phyloP scores from a whole-genome alignment of 2,797 vertebrate species.

The Xerus rutilus region DNA sequence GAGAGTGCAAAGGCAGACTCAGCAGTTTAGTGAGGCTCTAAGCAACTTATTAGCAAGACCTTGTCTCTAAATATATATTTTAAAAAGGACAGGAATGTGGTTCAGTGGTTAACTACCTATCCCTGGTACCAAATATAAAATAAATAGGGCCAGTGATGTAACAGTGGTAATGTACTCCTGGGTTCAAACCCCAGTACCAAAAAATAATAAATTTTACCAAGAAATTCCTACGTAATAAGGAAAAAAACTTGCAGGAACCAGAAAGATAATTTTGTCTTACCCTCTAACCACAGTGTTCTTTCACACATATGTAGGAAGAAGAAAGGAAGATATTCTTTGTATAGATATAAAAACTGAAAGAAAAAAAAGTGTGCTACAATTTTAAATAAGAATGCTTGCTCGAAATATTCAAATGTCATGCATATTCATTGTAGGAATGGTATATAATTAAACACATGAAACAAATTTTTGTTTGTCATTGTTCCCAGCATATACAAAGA shows the following conservation, averaged over 20 bases:
- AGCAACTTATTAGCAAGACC: too few species aligned
- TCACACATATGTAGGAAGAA: neutral
- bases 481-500: neutral
- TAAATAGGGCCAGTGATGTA: too few species aligned
- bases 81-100: too few species aligned
- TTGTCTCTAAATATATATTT: too few species aligned
- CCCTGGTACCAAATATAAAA: too few species aligned
- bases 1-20: neutral
- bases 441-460: constrained; percentile 39
- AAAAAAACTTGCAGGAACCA: constrained; percentile 5
- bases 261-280: neutral
- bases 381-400: neutral
- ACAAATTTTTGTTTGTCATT: neutral
- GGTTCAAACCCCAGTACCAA: neutral
- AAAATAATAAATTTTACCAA: neutral
- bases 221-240: neutral
- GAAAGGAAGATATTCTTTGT: constrained; percentile 11
- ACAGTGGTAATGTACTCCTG: too few species aligned
- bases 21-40: too few species aligned
- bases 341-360: neutral
- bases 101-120: too few species aligned
- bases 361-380: neutral
- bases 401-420: neutral
- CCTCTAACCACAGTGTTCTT: neutral
- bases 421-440: constrained; percentile 4